Evolutionary conservation across 2,797 vertebrate species (phyloP).

Genomic region (Acanthiza pusilla): DNA sequence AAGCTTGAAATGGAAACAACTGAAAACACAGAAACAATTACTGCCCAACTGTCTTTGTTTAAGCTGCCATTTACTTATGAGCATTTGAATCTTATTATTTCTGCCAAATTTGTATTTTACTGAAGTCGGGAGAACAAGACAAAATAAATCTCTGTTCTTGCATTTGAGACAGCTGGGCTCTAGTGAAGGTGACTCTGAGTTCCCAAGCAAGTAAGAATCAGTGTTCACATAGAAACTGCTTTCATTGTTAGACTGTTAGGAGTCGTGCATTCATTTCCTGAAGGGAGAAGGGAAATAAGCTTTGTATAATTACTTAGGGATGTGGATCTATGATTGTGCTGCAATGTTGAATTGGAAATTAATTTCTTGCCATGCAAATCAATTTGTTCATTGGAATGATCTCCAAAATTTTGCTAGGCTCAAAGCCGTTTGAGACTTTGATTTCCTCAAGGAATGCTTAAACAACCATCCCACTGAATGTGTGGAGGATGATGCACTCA

Average conservation of each 20-base stretch:
- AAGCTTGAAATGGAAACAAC: neutral
- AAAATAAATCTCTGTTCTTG: neutral
- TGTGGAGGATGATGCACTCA: neutral
- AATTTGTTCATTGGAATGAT: neutral
- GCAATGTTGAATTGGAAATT: neutral
- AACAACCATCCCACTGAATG: neutral
- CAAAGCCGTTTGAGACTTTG: neutral
- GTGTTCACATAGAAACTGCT: neutral
- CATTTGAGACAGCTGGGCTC: constrained; percentile 16
- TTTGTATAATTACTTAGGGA: neutral
- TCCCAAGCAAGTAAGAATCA: neutral
- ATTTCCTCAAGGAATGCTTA: neutral
- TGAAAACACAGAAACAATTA: constrained; percentile 52
- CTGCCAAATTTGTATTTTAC: constrained; percentile 66
- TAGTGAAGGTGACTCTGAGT: neutral
- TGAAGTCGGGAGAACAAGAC: neutral
- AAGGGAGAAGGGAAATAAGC: neutral
- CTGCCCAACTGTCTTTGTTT: constrained; percentile 55
- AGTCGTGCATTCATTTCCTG: neutral
- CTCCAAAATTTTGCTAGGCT: neutral
- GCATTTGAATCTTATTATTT: constrained; percentile 71
- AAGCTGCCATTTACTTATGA: constrained; percentile 68
- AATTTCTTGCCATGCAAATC: neutral
- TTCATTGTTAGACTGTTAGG: neutral
- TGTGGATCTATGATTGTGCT: neutral